Evolutionary conservation across 2,797 vertebrate genomes (phyloP).

Genomic region (Muraenolepis orangiensis): DNA sequence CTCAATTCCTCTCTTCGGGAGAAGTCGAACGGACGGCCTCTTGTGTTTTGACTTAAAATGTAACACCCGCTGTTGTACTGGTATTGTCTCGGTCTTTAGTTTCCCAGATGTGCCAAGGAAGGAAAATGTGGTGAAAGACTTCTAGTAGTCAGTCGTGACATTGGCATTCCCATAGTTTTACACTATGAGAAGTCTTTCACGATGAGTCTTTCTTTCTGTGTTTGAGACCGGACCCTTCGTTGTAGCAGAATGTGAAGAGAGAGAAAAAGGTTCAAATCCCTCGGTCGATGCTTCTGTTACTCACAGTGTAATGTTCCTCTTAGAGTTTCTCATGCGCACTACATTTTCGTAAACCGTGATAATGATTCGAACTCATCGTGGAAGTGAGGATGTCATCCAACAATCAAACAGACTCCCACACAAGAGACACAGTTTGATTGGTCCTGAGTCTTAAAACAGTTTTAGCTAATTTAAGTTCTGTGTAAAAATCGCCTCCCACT

Average conservation of each 20-base stretch:
- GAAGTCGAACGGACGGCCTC: slow-evolving; percentile 5
- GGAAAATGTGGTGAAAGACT: slow-evolving; percentile 19
- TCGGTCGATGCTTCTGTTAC: slow-evolving; percentile 60
- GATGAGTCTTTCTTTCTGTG: slow-evolving; percentile 38
- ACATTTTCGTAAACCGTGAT: not conserved
- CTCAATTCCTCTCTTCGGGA: slow-evolving; percentile 40
- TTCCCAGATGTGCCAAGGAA: too few species aligned
- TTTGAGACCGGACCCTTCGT: slow-evolving; percentile 37
- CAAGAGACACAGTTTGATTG: not conserved
- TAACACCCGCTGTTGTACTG: too few species aligned
- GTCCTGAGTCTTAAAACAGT: not conserved
- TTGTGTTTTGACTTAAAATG: too few species aligned
- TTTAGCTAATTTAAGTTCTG: not conserved
- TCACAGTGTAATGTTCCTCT: slow-evolving; percentile 44
- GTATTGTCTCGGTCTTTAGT: slow-evolving; percentile 57
- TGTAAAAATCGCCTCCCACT: not conserved
- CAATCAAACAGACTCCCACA: not conserved
- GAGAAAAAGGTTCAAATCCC: too few species aligned
- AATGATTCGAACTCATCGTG: not conserved
- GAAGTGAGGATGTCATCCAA: not conserved
- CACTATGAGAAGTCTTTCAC: slow-evolving; percentile 18
- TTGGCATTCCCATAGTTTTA: not conserved
- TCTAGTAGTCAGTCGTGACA: not conserved
- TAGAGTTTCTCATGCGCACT: slow-evolving; percentile 7
- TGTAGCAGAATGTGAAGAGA: slow-evolving; percentile 69